These are phyloP conservation scores for Phalacrocorax aristotelis DNA, from an alignment of 2,113 vertebrate species.

Conservation along the genomic window DNA sequence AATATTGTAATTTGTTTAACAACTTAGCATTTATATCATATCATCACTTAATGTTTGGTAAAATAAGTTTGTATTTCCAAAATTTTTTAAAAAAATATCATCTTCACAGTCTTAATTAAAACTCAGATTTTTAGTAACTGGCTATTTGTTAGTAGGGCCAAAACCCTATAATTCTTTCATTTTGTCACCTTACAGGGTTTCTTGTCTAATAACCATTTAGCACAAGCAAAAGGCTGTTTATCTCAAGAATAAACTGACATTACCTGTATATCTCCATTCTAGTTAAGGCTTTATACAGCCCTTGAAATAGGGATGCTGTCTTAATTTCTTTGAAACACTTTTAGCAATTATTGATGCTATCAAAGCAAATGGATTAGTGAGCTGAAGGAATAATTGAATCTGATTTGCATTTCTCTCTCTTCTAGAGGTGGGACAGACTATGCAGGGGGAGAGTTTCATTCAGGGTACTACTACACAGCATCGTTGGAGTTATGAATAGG, in stretches of 20 bases:
- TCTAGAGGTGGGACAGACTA: neutral
- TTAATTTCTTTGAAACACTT: neutral
- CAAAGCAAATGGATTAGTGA: neutral
- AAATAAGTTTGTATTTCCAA: no score
- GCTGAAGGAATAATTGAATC: neutral
- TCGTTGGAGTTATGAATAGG: neutral
- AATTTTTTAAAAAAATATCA: neutral
- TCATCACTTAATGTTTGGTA: neutral
- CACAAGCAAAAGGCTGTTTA: neutral
- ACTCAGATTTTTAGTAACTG: neutral
- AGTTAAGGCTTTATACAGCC: neutral
- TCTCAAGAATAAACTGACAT: neutral
- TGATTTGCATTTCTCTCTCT: neutral
- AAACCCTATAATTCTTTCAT: neutral
- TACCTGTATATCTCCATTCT: accelerated
- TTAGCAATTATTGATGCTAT: neutral
- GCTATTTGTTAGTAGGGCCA: neutral
- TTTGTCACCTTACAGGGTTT: neutral
- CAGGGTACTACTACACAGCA: neutral
- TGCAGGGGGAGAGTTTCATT: neutral
- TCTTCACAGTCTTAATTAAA: neutral
- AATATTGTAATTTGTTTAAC: neutral
- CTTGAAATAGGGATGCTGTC: neutral
- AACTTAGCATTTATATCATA: neutral
- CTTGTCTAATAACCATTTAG: neutral